phyloP scores from a whole-genome alignment of 2,113 vertebrate genomes.

The Pseudorectes ferrugineus region DNA sequence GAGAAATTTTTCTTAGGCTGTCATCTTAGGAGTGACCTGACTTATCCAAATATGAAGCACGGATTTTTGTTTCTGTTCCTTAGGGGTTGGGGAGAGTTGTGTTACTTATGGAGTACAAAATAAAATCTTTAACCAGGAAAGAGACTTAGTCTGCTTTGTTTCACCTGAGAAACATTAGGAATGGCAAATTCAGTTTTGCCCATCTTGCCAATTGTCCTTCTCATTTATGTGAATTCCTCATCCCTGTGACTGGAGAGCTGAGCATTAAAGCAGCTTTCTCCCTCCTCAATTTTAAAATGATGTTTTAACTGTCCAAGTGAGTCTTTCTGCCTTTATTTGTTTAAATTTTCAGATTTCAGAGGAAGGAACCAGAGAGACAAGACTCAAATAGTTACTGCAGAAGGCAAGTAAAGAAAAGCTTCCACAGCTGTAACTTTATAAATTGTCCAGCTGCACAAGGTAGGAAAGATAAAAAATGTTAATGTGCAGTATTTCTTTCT shows the following conservation, averaged over 20 bases:
- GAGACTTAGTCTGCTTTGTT: neutral
- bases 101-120: neutral
- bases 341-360: neutral
- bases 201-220: neutral
- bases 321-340: neutral
- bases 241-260: neutral
- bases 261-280: neutral
- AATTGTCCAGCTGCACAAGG: neutral
- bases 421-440: neutral
- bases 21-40: neutral
- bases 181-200: neutral
- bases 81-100: neutral
- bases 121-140: neutral
- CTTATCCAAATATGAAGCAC: neutral
- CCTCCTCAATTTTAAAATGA: neutral
- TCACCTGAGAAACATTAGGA: neutral
- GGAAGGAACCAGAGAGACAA: neutral
- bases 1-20: neutral
- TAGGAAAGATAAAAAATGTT: neutral
- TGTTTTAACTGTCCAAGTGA: neutral
- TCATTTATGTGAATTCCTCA: neutral
- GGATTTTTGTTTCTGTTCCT: neutral
- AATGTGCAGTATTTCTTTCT: neutral
- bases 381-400: neutral
- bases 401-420: neutral